Evolutionary conservation across 2,888 invertebrate genomes (phyloP), one percentile per base, ranked within the genome.

Genomic region (Cyaniris semiargus): DNA sequence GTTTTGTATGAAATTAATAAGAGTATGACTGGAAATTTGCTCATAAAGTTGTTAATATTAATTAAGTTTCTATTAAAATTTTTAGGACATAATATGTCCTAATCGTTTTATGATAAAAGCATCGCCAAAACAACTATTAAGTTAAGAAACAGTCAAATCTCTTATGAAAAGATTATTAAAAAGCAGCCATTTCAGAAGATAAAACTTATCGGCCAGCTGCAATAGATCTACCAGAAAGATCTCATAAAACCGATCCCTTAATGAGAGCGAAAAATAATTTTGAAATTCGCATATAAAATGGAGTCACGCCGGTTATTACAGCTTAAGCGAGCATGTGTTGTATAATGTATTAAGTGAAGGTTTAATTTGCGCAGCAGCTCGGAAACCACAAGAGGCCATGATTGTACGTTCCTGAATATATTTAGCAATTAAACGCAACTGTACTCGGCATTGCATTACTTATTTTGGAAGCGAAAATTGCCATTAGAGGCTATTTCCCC

Each of bases 391-490:
- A 21, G 44, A 74, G 74, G 27, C 48, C 74, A 44, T 74, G 74
- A 74, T 74, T 27, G 48, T 74, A 27, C 44, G 74, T 53, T 48
- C 27, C 74, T 21, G 74, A 72, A 89, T 86, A 86, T 85, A 86
- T 87, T 87, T 86, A 84, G 86, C 85, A 87, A 87, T 88, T 88
- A 87, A 83, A 80, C 81, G 77, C 75, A 15, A 48, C 76, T 72
- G 58, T 56, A 79, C 23, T 78, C 76, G 76, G 78, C 77, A 58
- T 76, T 77, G 77, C 76, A 79, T 79, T 74, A 74, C 53, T 74
- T 74, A 53, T 53, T 78, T 44, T 27, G 44, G n/a, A 53, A 76
- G 70, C 76, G 70, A 76, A 76, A 76, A 70, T 76, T 70, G 70
- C 66, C 70, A 76, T 76, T 76, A 70, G 70, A 44, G 66, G 44